Percentiles rank a stretch among this genome's conserved stretches.
Conservation (phyloP, 2,113 vertebrate species). For the Anarhynchus alexandrinus region DNA sequence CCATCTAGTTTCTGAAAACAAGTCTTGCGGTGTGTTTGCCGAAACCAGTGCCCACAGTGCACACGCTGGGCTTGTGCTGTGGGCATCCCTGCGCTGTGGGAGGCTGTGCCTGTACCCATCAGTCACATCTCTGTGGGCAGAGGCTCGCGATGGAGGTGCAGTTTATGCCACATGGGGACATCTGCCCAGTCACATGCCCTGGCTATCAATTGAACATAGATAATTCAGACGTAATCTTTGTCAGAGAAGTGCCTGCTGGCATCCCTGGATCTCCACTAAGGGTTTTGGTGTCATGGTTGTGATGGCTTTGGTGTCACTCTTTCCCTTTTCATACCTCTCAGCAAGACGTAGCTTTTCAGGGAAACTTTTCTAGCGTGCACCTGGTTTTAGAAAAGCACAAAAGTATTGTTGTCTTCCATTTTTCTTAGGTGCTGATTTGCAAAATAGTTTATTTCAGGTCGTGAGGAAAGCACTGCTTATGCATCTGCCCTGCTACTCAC, state of each 20-base stretch:
- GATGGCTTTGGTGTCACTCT: background rate
- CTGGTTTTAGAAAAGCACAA: background rate
- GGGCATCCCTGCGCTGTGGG: background rate
- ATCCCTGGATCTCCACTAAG: background rate
- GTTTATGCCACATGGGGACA: background rate
- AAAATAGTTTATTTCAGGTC: background rate
- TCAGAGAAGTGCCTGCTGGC: background rate
- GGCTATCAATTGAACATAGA: background rate
- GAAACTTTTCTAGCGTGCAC: background rate
- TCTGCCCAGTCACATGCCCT: background rate
- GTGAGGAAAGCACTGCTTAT: background rate
- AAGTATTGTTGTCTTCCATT: background rate
- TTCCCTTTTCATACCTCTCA: background rate
- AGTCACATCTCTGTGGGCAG: background rate
- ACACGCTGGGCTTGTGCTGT: background rate
- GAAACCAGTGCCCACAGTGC: background rate
- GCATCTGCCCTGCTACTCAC: background rate
- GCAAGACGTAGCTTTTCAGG: background rate
- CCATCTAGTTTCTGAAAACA: background rate
- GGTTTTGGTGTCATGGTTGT: background rate
- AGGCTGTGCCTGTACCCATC: accelerated
- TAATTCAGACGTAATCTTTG: background rate
- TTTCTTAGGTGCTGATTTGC: background rate
- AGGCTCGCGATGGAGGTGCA: background rate
- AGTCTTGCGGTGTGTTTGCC: background rate